Base-by-base conservation (phyloP, 2,888 invertebrate genomes). In the Agrenia bidenticulata region DNA sequence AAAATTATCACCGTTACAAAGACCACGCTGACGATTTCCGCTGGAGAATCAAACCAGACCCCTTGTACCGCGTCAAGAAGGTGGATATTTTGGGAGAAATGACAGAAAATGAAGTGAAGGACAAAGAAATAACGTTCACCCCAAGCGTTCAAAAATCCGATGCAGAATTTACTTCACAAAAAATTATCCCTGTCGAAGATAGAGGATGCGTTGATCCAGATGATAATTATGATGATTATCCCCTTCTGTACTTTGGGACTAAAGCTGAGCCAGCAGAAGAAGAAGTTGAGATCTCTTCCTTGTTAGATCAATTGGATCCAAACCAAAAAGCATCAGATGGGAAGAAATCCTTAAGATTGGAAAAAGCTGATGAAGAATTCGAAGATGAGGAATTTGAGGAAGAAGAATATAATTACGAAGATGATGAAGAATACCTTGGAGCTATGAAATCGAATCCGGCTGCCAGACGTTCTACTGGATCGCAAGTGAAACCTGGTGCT, bases 41-140 rank as follows among this genome's bases (percentile, higher is more conserved):
- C 19, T 66, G 66, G 61, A 49, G 66, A 27, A 57, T 69, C 21
- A 27, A 45, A 11, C 69, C 69, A 9, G 61, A 66, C 53, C 69
- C 69, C 2, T 24, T 32, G 4, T 63, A 63, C 27, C 63, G 59
- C 23, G 42, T 63, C 1, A 50, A 56, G 1, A 67, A 60, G 54
- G 41, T 39, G 2, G 66, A 67, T 39, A 60, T 63, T 49, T 15
- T 67, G 26, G 39, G 41, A 1, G 39, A 62, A 15, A 51, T 26
- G 2, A 21, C 27, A 4, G 58, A 54, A 15, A 1, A 11, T 7
- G 58, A 49, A 39, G 13, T 11, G 7, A 13, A 7, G 13, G 23
- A 21, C 5, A 53, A 54, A 32, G 32, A 11, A 32, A 32, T 32
- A 32, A 11, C 32, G n/a, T n/a, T n/a, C n/a, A n/a, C n/a, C n/a